Conservation (phyloP, 2,888 invertebrate species). For the Laspeyria flexula region DNA sequence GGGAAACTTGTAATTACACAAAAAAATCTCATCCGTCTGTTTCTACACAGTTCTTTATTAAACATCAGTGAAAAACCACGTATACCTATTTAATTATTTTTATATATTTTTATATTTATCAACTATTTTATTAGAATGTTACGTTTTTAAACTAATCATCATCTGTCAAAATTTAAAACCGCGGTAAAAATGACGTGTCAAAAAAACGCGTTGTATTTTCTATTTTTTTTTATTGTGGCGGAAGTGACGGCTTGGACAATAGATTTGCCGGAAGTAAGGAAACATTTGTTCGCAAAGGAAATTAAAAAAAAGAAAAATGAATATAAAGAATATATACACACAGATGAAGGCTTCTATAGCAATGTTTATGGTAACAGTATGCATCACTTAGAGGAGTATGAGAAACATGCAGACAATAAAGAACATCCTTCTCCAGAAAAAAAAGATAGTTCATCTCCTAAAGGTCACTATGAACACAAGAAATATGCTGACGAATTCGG, state of each 20-base stretch:
- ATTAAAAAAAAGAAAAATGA: constrained; percentile 22
- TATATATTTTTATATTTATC: background rate
- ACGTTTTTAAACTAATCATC: background rate
- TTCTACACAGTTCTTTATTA: constrained; percentile 41
- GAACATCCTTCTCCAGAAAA: no score
- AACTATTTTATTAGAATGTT: background rate
- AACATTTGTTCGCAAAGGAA: constrained; percentile 56
- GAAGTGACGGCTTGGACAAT: constrained; percentile 71
- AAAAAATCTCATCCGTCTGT: constrained; percentile 68
- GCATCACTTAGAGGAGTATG: constrained; percentile 46
- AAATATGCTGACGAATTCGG: constrained; percentile 61
- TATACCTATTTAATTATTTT: constrained; percentile 13
- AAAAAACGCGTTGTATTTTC: constrained; percentile 38
- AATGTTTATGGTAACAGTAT: constrained; percentile 57
- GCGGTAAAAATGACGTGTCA: constrained; percentile 44
- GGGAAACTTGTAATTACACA: constrained; percentile 70
- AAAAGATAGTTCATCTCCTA: no score
- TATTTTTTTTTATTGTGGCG: constrained; percentile 46
- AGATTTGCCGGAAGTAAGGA: constrained; percentile 68
- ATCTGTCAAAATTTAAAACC: constrained; percentile 8
- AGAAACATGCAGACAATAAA: background rate
- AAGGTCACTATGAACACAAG: constrained; percentile 2
- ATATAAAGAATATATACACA: constrained; percentile 33
- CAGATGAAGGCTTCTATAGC: constrained; percentile 43
- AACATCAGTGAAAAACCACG: constrained; percentile 45